Conservation (phyloP, 2,888 invertebrate genomes). For the Sphaeridia pumilis region DNA sequence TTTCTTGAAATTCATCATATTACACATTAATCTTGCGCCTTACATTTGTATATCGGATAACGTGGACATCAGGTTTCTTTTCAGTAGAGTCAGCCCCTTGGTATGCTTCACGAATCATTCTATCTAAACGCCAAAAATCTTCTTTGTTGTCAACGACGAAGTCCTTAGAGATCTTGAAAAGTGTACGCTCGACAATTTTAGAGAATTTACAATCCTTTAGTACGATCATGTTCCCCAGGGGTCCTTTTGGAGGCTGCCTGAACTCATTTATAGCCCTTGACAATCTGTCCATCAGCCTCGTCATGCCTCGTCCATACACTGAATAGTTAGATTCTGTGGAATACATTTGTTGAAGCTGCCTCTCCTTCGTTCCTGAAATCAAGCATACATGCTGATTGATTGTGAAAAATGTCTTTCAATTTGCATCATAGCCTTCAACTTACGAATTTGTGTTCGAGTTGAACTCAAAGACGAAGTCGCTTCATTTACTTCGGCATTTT, state of each 20-base stretch:
- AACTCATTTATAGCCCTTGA: constrained; percentile 19
- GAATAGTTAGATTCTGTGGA: constrained; percentile 18
- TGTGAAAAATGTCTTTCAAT: background rate
- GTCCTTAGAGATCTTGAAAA: constrained; percentile 2
- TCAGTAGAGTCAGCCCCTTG: background rate
- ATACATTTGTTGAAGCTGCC: constrained; percentile 7
- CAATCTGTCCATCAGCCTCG: constrained; percentile 23
- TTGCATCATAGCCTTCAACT: background rate
- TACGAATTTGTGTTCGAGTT: constrained; percentile 14
- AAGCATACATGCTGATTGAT: background rate
- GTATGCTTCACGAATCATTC: background rate
- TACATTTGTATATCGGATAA: background rate
- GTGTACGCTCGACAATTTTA: constrained; percentile 18
- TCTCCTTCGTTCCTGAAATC: constrained; percentile 7
- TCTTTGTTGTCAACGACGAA: constrained; percentile 25
- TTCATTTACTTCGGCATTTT: constrained; percentile 2
- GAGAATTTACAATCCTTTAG: constrained; percentile 23
- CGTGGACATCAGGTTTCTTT: background rate
- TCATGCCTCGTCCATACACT: constrained; percentile 23
- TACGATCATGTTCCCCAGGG: constrained; percentile 28
- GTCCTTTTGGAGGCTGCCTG: constrained; percentile 24
- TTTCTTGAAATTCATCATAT: background rate
- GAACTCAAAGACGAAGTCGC: background rate
- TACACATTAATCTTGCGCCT: background rate
- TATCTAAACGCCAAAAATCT: constrained; percentile 7